Base-by-base conservation (phyloP, 1,140 invertebrate genomes). In the Nymphalis io region DNA sequence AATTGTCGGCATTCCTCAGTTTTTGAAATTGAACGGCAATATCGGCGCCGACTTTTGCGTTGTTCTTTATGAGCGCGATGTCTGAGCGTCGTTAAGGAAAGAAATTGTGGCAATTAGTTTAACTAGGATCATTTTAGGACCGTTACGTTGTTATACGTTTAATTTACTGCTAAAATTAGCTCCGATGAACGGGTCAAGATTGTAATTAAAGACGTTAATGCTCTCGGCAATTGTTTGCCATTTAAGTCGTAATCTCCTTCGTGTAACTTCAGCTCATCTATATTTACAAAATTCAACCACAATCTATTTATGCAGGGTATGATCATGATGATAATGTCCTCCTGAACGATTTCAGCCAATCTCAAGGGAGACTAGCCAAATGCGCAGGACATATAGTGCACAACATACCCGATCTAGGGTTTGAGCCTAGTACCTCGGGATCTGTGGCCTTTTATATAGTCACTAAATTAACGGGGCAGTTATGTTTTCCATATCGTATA, bases 21-120 rank as follows among this genome's bases (percentile, higher is more conserved):
- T 92, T 85, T 72, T 90, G 81, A 68, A 95, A 93, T 82, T 94
- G 93, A 5, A 95, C 86, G 10, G 98, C 97, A 79, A 99, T 97
- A 89, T 96, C 89, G 60, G 96, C 95, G 16, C 96, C 98, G 60
- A 98, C 93, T 72, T 85, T 92, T 2, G 97, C 98, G 92, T 99
- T 99, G 90, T 99, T 98, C 92, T 97, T 95, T 78, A 99, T 95
- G 27, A 99, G 92, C 3, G 95, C 96, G 81, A 98, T 95, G 92
- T 99, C 97, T 96, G 85, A 46, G 60, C 62, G 69, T 75, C 75
- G 78, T 85, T 91, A 78, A 89, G 78, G 82, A 79, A 82, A 72
- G 70, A 82, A 80, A 85, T 84, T 83, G 75, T 78, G 63, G 68
- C 76, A 86, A 87, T 87, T 80, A 83, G 78, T 63, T 79, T 78